phyloP scores from a whole-genome alignment of 2,113 vertebrate species.

The Leiothrix lutea region DNA sequence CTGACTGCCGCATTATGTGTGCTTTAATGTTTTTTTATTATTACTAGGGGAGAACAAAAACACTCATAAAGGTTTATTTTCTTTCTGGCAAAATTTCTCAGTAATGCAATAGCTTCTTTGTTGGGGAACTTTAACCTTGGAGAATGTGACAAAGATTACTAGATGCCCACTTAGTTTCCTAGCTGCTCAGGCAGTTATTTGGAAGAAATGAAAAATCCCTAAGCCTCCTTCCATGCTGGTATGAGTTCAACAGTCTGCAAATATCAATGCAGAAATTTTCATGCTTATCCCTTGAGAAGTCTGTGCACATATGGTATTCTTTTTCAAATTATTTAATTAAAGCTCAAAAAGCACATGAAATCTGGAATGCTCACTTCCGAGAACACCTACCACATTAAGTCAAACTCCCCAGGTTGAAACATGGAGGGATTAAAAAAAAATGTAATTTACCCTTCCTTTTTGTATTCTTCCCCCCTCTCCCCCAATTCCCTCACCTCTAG shows the following conservation, averaged over 20 bases:
- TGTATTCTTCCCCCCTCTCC: background rate
- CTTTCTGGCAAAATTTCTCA: constrained; percentile 3
- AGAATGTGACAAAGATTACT: background rate
- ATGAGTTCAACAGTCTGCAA: background rate
- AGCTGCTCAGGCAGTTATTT: background rate
- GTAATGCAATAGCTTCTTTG: background rate
- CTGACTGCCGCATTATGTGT: constrained; percentile 29
- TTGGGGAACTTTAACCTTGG: background rate
- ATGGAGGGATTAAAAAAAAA: background rate
- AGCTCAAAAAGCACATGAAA: constrained; percentile 18
- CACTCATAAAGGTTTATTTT: background rate
- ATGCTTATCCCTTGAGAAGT: background rate
- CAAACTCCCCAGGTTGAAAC: background rate
- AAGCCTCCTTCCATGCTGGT: background rate
- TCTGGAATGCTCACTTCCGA: constrained; percentile 24
- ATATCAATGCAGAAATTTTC: background rate
- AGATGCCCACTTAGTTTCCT: background rate
- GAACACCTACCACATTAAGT: constrained; percentile 2
- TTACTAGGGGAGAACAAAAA: background rate
- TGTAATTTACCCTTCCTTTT: background rate
- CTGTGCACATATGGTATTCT: constrained; percentile 11
- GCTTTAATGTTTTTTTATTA: constrained; percentile 29
- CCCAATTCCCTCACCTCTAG: background rate
- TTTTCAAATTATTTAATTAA: constrained; percentile 47
- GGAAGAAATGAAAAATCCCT: constrained; percentile 8